phyloP scores from a whole-genome alignment of 2,888 invertebrate species.

The Hypena proboscidalis region DNA sequence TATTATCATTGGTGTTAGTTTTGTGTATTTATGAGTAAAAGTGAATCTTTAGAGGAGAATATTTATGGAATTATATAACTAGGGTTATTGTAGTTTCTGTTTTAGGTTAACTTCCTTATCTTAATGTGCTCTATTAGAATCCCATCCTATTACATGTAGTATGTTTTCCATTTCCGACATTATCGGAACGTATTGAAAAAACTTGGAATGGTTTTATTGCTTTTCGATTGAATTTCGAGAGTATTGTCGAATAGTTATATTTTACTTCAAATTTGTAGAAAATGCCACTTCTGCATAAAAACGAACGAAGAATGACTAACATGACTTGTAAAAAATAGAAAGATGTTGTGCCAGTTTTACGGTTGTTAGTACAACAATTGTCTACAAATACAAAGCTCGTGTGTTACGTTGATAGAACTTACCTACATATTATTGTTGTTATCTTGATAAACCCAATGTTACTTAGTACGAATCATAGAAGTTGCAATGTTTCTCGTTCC shows the following conservation, averaged over 20 bases:
- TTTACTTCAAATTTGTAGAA: conserved; percentile 4
- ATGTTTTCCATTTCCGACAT: conserved; percentile 2
- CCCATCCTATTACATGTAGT: too few species aligned
- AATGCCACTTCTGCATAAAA: conserved; percentile 17
- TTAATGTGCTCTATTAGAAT: too few species aligned
- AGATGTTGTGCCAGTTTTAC: conserved; percentile 37
- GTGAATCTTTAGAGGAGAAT: too few species aligned
- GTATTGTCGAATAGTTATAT: neutral
- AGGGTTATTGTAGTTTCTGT: too few species aligned
- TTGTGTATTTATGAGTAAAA: too few species aligned
- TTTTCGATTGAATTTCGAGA: neutral
- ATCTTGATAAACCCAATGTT: conserved; percentile 28
- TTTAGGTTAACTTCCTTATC: too few species aligned
- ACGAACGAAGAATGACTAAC: conserved; percentile 27
- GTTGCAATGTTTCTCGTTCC: too few species aligned
- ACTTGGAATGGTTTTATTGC: neutral
- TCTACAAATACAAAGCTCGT: conserved; percentile 19
- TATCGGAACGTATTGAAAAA: conserved; percentile 5
- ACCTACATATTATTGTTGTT: conserved; percentile 19
- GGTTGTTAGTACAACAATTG: conserved; percentile 36
- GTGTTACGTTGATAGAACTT: conserved; percentile 19
- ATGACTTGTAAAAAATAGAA: conserved; percentile 39
- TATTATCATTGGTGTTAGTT: too few species aligned
- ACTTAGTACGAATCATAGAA: conserved; percentile 13
- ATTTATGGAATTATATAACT: too few species aligned